These are phyloP conservation scores for Lepidostoma basale DNA, from an alignment of 1,140 invertebrate species.

Conservation along the genomic window DNA sequence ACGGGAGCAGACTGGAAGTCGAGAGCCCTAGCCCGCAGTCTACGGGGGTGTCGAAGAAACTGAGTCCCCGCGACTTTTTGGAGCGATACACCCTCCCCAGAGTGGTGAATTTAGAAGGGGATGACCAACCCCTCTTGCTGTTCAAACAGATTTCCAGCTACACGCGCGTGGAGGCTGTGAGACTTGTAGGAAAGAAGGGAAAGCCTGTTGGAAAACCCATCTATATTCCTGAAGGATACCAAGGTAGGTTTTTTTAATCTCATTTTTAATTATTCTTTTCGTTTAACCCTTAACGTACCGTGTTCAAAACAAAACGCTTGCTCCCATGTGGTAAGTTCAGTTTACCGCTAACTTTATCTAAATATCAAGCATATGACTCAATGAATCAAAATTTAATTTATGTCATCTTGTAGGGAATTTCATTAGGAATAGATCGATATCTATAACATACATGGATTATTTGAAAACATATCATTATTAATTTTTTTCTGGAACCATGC, in stretches of 20 bases:
- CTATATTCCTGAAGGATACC: conserved; percentile 65
- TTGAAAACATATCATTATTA: no score
- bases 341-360: no score
- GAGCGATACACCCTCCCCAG: conserved; percentile 64
- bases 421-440: no score
- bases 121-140: conserved; percentile 60
- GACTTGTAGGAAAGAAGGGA: conserved; percentile 61
- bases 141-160: conserved; percentile 63
- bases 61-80: conserved; percentile 60
- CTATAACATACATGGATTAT: no score
- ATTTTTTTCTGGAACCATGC: no score
- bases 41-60: conserved; percentile 44
- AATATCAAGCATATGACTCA: no score
- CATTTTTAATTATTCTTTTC: no score
- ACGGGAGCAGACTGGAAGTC: conserved; percentile 26
- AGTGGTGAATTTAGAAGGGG: conserved; percentile 60
- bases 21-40: conserved; percentile 31
- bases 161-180: conserved; percentile 61
- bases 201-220: conserved; percentile 61
- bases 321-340: no score
- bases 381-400: no score
- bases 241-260: conserved; percentile 64
- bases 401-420: no score
- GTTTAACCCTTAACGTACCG: no score
- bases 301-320: no score